Percentiles rank a stretch among this genome's conserved stretches.
Conservation (phyloP, 2,113 vertebrate species). For the Brienomyrus brachyistius region DNA sequence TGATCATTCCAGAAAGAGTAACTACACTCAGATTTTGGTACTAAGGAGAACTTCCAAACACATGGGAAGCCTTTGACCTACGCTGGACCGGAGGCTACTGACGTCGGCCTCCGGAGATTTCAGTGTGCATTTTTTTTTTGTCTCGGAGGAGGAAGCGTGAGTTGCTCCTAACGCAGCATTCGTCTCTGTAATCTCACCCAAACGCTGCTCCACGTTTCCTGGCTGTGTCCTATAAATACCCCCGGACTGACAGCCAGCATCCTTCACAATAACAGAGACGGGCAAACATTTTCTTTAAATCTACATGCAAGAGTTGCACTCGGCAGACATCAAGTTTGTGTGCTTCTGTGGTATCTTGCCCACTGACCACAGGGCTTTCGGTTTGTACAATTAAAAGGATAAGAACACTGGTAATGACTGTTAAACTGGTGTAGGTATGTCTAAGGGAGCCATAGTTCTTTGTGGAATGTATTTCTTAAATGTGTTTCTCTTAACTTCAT, state of each 20-base stretch:
- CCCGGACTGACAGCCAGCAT: neutral
- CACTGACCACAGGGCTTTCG: neutral
- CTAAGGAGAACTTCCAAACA: neutral
- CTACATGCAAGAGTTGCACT: neutral
- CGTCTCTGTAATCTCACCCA: neutral
- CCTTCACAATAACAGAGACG: neutral
- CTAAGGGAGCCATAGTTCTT: neutral
- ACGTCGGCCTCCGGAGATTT: neutral
- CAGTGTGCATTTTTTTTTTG: too few species aligned
- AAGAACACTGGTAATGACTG: neutral
- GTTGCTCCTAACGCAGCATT: neutral
- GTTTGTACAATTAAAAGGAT: neutral
- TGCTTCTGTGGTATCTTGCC: neutral
- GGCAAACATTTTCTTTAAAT: neutral
- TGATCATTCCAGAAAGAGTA: neutral
- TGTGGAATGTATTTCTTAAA: neutral
- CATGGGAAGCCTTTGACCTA: too few species aligned
- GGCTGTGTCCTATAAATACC: neutral
- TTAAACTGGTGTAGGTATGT: neutral
- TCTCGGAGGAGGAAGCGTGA: neutral
- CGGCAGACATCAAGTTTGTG: neutral
- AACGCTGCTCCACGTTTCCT: slow-evolving; percentile 10
- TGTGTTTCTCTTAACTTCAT: neutral
- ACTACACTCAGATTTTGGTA: neutral
- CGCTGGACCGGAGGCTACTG: too few species aligned